Evolutionary conservation across 2,113 vertebrate species (phyloP), one percentile per base, ranked within the genome.

Genomic region (human): DNA sequence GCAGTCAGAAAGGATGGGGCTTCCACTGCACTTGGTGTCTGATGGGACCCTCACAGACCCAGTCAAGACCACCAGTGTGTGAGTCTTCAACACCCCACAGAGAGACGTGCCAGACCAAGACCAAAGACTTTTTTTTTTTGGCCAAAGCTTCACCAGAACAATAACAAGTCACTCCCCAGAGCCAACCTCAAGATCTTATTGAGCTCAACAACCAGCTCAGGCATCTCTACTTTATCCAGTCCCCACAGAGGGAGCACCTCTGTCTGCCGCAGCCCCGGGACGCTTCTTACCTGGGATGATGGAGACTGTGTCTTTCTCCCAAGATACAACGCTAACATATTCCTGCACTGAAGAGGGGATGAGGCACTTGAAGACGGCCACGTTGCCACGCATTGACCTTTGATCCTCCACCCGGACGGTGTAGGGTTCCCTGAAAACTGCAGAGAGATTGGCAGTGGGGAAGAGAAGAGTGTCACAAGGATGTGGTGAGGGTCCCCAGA

Each of bases 351-450:
- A 99, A 22, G 99, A 99, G 86, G 99, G 99, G 98, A 99, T 99
- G 99, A 99, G 99, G 99, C 99, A 99, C 99, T 99, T 99, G 99
- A 99, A 99, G 97, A 99, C 99, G 96, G 99, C 99, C 99, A 99
- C 99, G 98, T 99, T 99, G 98, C 99, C 99, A 99, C 99, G 99
- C 99, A 99, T 99, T 92, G 99, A 99, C 98, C 99, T 99, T 99
- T 99, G 99, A 99, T 99, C 99, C 97, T 99, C 99, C 99, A 99
- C 99, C 97, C 99, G 99, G 96, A 99, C 99, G 45, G 99, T 99
- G 99, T 99, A 99, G 98, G 99, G 99, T 98, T 99, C 99, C 99
- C 99, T 99, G 99, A 99, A 99, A 99, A 99, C 99, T 99, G 99
- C 96, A 72, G 45, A 55, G 79, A 96, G 89, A 93, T 97, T 52